Evolutionary conservation across 2,888 invertebrate species (phyloP), one percentile per base, ranked within the genome.

Genomic region (Chironomus riparius): DNA sequence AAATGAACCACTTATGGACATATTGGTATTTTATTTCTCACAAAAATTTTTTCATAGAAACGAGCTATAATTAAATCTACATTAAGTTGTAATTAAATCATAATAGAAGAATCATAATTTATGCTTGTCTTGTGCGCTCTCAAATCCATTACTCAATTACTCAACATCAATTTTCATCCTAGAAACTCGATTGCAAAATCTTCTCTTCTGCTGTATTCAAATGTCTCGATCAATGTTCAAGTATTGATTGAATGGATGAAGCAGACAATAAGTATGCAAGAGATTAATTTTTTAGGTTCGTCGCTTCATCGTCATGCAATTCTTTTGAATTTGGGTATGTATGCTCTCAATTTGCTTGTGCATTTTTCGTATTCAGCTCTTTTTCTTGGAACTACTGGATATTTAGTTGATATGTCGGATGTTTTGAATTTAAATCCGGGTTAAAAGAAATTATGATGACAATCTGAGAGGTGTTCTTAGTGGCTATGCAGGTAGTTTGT

Each of bases 271-370:
- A 38, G 38, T 38, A 10, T 38, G 38, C 38, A 38, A 50, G 15
- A 50, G 15, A 50, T 50, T 48, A 3, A 5, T n/a, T 56, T 70
- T 56, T 21, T n/a, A 50, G 72, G 72, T 72, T 72, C 62, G 72
- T 56, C 72, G 47, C 62, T 72, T 72, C 28, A 38, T 13, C 62
- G 6, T 15, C 72, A 62, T 72, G 15, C 72, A 72, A 22, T 5
- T 72, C 72, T 72, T 50, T 72, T 70, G 70, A 70, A 50, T 50
- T 13, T 24, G n/a, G 18, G 10, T 48, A 21, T 22, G 22, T 50
- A 56, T 48, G 38, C 38, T 50, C 50, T 50, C 15, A 13, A 50
- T 50, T 50, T 15, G 50, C 15, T 50, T 50, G 6, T 15, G 13
- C 15, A 50, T 18, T 56, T 15, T 15, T 56, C n/a, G 15, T 15